Percentiles rank a stretch among this genome's conserved stretches.
Conservation (phyloP, 2,797 vertebrate species). For the Synanceia verrucosa region DNA sequence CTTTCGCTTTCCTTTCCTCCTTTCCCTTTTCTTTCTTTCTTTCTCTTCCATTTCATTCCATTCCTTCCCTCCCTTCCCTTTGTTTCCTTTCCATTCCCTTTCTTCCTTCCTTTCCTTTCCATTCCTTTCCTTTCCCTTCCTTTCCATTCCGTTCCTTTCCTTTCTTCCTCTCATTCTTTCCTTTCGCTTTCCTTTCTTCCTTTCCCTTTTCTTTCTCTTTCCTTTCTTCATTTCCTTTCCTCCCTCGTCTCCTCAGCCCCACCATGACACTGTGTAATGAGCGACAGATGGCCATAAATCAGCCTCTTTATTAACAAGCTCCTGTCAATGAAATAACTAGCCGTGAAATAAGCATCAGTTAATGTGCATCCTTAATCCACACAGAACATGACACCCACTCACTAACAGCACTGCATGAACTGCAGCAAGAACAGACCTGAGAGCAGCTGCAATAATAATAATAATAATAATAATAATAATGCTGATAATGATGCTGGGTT, state of each 20-base stretch:
- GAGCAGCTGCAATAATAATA: no score
- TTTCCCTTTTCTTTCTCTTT: not conserved
- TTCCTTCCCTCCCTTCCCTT: not conserved
- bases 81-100: not conserved
- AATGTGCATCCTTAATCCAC: conserved; percentile 36
- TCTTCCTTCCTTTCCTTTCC: no score
- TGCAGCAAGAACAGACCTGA: no score
- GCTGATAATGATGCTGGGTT: not conserved
- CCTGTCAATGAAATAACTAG: conserved; percentile 44
- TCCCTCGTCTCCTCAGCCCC: not conserved
- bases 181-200: no score
- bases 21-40: no score
- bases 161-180: no score
- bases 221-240: no score
- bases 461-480: no score
- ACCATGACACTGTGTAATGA: conserved; percentile 24
- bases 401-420: conserved; percentile 13
- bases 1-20: no score
- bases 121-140: not conserved
- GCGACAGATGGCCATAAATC: conserved; percentile 44
- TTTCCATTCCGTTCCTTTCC: no score
- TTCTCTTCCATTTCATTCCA: no score
- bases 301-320: conserved; percentile 41
- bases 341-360: conserved; percentile 49
- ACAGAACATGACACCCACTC: conserved; percentile 37